Conservation (phyloP, 2,888 invertebrate species). For the Epistrophe grossulariae region DNA sequence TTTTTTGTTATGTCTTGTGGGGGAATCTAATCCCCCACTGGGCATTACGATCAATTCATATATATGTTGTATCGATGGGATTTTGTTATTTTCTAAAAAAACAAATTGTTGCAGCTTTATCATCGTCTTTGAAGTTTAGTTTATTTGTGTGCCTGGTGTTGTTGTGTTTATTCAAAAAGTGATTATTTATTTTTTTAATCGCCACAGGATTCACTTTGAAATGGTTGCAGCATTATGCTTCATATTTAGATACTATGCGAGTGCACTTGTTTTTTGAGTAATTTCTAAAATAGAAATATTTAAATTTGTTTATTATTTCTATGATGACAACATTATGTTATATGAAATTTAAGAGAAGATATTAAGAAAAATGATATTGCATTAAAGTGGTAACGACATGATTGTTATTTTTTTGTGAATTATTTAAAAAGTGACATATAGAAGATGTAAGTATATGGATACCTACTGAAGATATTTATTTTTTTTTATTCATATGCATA, state of each 20-base stretch:
- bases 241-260: neutral
- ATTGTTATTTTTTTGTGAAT: neutral
- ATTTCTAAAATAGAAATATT: neutral
- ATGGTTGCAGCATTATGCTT: neutral
- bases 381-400: neutral
- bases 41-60: slow-evolving; percentile 61
- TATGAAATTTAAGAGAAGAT: neutral
- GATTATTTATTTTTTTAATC: slow-evolving; percentile 40
- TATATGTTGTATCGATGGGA: slow-evolving; percentile 57
- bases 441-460: no score
- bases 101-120: slow-evolving; percentile 68
- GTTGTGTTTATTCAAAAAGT: slow-evolving; percentile 23
- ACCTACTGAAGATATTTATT: no score
- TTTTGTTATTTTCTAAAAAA: slow-evolving; percentile 63
- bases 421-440: no score
- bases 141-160: slow-evolving; percentile 17
- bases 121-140: slow-evolving; percentile 46
- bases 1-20: slow-evolving; percentile 30
- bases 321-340: neutral
- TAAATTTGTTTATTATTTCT: neutral
- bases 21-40: slow-evolving; percentile 50
- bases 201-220: slow-evolving; percentile 31
- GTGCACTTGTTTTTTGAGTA: neutral
- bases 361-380: neutral
- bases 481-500: no score